Evolutionary conservation across 2,797 vertebrate species (phyloP).

Genomic region (Crenuchus spilurus): DNA sequence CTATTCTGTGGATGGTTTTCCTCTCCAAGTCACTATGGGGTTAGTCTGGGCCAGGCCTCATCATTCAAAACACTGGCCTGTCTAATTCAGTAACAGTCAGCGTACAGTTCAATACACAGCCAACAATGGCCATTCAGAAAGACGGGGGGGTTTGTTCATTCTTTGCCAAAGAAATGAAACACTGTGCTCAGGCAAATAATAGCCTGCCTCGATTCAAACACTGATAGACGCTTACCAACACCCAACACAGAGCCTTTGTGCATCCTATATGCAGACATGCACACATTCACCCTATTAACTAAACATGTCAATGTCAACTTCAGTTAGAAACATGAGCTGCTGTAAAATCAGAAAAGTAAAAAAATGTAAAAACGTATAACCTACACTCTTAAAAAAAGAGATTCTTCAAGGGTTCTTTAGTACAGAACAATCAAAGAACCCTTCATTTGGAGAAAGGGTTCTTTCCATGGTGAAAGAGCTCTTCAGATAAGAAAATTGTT

Average conservation of each 20-base stretch:
- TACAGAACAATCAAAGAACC: no score
- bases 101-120: constrained; percentile 13
- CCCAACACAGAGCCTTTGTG: constrained; percentile 3
- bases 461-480: no score
- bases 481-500: no score
- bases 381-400: no score
- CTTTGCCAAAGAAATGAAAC: constrained; percentile 15
- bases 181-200: not conserved
- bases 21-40: not conserved
- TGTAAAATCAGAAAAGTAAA: no score
- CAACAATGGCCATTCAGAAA: constrained; percentile 17
- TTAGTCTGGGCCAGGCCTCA: constrained; percentile 12
- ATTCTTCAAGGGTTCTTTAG: no score
- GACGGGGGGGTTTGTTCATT: not conserved
- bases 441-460: no score
- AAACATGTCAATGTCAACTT: no score
- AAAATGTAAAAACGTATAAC: no score
- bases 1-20: constrained; percentile 12
- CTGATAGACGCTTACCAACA: constrained; percentile 43
- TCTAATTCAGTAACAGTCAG: constrained; percentile 16
- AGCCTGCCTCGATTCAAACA: constrained; percentile 10
- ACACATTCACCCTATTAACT: not conserved
- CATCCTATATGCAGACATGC: constrained; percentile 32
- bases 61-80: constrained; percentile 12
- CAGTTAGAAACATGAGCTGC: no score